Conservation (phyloP, 2,113 vertebrate species). For the Dipodomys stephensi region DNA sequence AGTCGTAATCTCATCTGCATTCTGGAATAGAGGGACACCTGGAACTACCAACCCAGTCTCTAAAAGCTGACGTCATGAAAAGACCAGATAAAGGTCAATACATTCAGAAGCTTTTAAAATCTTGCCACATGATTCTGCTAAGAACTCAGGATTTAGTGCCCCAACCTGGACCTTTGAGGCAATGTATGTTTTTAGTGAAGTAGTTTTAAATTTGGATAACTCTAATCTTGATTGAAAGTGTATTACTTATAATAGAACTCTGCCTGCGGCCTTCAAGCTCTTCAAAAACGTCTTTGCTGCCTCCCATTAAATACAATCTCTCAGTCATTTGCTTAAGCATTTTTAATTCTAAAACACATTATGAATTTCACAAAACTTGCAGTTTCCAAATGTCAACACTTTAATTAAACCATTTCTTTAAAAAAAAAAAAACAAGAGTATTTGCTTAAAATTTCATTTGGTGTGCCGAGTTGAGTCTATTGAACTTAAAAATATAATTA, state of each 20-base stretch:
- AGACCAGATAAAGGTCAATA: not conserved
- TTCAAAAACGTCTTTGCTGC: not conserved
- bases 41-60: not conserved
- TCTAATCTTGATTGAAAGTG: not conserved
- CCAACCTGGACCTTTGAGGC: not conserved
- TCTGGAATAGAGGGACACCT: not conserved
- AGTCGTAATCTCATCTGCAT: not conserved
- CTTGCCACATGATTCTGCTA: not conserved
- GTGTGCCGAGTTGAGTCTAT: conserved; percentile 26
- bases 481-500: conserved; percentile 74
- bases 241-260: not conserved
- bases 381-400: conserved; percentile 44
- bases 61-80: not conserved
- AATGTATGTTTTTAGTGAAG: not conserved
- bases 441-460: conserved; percentile 6
- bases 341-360: conserved; percentile 9
- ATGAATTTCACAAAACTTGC: conserved; percentile 32
- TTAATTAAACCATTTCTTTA: conserved; percentile 28
- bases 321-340: not conserved
- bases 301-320: conserved; percentile 1
- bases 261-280: not conserved
- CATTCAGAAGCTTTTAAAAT: not conserved
- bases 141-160: not conserved
- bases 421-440: not conserved
- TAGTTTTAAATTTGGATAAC: not conserved